phyloP scores from a whole-genome alignment of 2,113 vertebrate genomes.

The Platichthys flesus region DNA sequence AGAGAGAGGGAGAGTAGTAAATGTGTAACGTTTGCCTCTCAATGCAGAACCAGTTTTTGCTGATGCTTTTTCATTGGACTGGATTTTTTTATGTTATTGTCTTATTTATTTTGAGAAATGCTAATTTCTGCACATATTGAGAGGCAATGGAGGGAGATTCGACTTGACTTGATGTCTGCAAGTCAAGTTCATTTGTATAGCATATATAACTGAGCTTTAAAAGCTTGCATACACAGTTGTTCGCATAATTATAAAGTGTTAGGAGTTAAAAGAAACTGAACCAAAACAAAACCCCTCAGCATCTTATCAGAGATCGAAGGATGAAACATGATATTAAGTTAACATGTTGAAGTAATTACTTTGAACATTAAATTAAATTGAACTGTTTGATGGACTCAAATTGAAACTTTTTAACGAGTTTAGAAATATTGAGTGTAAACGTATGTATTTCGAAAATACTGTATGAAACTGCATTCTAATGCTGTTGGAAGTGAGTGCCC shows the following conservation, averaged over 20 bases:
- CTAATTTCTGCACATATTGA: slow-evolving; percentile 7
- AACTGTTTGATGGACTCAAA: background rate
- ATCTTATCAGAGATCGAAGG: too few relatives aligned
- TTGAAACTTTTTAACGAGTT: background rate
- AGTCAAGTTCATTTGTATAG: background rate
- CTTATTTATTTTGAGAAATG: slow-evolving; percentile 26
- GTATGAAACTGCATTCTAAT: background rate
- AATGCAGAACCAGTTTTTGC: background rate
- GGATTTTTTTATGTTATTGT: slow-evolving; percentile 10
- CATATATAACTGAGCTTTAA: background rate
- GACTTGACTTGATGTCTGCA: slow-evolving; percentile 1
- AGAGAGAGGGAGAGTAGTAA: background rate
- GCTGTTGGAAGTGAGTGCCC: background rate
- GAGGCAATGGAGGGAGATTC: background rate
- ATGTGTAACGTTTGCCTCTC: background rate
- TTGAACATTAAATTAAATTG: background rate
- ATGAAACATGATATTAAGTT: too few relatives aligned
- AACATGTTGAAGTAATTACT: background rate
- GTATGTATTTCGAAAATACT: background rate
- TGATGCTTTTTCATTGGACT: background rate
- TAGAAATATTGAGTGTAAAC: background rate
- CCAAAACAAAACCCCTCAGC: too few relatives aligned
- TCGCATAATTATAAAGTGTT: too few relatives aligned
- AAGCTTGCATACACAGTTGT: background rate
- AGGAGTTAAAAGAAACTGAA: too few relatives aligned